Base-by-base conservation (phyloP, 2,797 vertebrate species). In the Coracias cyanogaster region DNA sequence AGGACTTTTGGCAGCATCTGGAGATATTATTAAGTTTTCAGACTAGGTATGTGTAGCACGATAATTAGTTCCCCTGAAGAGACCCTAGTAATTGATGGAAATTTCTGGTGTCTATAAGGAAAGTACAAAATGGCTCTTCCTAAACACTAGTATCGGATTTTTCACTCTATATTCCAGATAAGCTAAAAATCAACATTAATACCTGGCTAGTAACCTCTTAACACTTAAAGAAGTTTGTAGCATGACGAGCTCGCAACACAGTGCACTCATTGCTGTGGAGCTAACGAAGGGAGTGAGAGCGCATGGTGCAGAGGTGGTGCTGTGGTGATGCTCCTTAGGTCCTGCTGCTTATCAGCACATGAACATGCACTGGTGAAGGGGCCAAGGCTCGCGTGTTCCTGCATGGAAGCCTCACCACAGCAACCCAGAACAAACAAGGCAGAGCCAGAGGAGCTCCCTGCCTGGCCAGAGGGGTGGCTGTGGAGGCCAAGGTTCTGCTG, bases 41-140 rank as follows among this genome's bases (percentile, higher is more conserved):
- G 77, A 76, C 65, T 86, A 84, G 55, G 86, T 86, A 69, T 84
- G 69, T 19, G 1, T 66, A 65, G 46, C 43, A 84, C 76, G 90
- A 58, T 94, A 95, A 95, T 96, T 96, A 93, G 79, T 71, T 91
- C 55, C 85, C 90, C 93, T 91, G 80, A 93, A 94, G 91, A 97
- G 84, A 96, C 76, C 79, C 79, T 43, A 60, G 91, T 90, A 96
- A 96, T 55, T 90, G 89, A 91, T 79, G 58, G 87, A 88, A 73
- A 86, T 90, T 94, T 78, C 91, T 82, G 58, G 66, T 7, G 8
- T 76, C 76, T 86, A 37, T 84, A 88, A 76, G 26, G 65, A 79
- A 91, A 93, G 82, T 72, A 72, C 3, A 5, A 66, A 92, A 92
- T 0, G 0, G 49, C 7, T 89, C 41, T 82, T 72, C 72, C 48